phyloP scores from a whole-genome alignment of 2,888 invertebrate species.

The Chouioia cunea region DNA sequence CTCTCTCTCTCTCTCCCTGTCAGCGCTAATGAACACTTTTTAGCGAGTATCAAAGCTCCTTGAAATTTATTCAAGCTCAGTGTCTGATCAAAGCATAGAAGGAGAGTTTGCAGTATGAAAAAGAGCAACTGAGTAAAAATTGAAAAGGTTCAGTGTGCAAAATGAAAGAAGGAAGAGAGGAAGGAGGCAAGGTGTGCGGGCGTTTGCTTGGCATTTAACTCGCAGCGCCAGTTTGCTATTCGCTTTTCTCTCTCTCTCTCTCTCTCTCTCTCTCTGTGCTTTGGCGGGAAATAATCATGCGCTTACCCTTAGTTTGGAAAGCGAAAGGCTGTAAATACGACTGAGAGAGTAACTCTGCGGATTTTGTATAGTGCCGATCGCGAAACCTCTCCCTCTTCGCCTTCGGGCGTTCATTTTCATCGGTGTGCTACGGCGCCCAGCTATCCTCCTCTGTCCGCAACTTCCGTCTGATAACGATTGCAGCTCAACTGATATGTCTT shows the following conservation, averaged over 20 bases:
- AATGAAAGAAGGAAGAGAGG: slow-evolving; percentile 14
- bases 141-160: slow-evolving; percentile 26
- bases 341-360: not conserved
- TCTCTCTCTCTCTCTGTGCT: slow-evolving; percentile 24
- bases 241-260: too few species aligned
- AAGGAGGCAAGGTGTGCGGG: slow-evolving; percentile 6
- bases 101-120: not conserved
- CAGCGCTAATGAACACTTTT: too few species aligned
- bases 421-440: not conserved
- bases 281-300: slow-evolving; percentile 34
- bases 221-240: slow-evolving; percentile 1
- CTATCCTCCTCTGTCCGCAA: slow-evolving; percentile 26
- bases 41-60: too few species aligned
- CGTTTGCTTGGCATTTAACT: slow-evolving; percentile 3
- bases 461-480: slow-evolving; percentile 46
- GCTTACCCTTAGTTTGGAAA: slow-evolving; percentile 23
- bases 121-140: slow-evolving; percentile 15
- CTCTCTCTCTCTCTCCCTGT: too few species aligned
- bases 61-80: too few species aligned
- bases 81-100: too few species aligned
- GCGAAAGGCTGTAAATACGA: slow-evolving; percentile 38
- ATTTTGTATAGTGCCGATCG: not conserved
- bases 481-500: slow-evolving; percentile 1
- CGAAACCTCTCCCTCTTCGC: too few species aligned
- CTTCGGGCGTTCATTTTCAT: not conserved